phyloP scores from a whole-genome alignment of 23 tunicate genomes.

The Ciona savignyi region DNA sequence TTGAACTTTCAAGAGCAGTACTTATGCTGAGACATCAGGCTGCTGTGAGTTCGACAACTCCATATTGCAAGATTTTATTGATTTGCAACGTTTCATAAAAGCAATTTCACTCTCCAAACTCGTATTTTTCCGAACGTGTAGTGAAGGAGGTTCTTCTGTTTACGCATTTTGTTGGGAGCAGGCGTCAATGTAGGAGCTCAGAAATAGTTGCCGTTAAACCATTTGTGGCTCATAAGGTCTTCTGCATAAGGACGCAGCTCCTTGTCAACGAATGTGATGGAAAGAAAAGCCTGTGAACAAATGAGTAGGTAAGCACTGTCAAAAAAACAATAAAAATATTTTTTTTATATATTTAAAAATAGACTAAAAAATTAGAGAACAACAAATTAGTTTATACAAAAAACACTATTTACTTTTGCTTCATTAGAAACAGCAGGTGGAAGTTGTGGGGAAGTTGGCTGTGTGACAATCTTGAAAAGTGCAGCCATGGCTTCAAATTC shows the following conservation, averaged over 20 bases:
- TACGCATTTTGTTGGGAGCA: too few species aligned
- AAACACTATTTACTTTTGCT: conserved; percentile 35
- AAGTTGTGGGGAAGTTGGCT: conserved; percentile 68
- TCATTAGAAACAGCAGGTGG: conserved; percentile 61
- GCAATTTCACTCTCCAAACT: too few species aligned
- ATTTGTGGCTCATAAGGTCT: conserved; percentile 52
- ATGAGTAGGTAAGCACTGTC: neutral
- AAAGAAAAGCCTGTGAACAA: conserved; percentile 46
- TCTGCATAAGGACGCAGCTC: conserved; percentile 79
- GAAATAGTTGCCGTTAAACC: conserved; percentile 79
- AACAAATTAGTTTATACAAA: neutral
- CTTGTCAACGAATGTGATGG: conserved; percentile 68
- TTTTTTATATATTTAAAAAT: too few species aligned
- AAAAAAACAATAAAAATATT: too few species aligned
- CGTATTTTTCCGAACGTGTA: too few species aligned
- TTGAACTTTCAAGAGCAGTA: too few species aligned
- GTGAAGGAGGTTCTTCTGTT: too few species aligned
- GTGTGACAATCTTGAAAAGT: conserved; percentile 79
- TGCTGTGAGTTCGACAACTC: too few species aligned
- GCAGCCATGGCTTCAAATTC: conserved; percentile 94
- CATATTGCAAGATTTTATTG: too few species aligned
- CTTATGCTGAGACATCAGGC: too few species aligned
- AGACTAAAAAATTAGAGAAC: neutral
- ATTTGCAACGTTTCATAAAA: too few species aligned
- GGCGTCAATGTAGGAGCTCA: too few species aligned